Percentiles rank a stretch among this genome's conserved stretches.
phyloP scores from a whole-genome alignment of 2,888 invertebrate genomes.

The Vanessa cardui region DNA sequence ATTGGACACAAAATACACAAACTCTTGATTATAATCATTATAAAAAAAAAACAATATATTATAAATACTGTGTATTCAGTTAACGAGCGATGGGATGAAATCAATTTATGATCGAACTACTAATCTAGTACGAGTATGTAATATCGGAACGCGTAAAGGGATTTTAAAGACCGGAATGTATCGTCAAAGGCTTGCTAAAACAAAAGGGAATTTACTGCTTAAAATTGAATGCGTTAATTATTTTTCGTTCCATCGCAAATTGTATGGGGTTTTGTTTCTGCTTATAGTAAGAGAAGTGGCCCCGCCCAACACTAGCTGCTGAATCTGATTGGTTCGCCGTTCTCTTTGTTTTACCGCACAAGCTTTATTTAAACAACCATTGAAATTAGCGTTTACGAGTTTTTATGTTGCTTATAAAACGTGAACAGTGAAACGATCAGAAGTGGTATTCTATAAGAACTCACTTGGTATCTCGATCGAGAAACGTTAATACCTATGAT shows the following conservation, averaged over 20 bases:
- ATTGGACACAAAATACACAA: too few species aligned
- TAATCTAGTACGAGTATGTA: slow-evolving; percentile 12
- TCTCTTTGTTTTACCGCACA: slow-evolving; percentile 67
- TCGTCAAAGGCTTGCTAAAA: slow-evolving; percentile 37
- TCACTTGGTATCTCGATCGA: too few species aligned
- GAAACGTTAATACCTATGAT: too few species aligned
- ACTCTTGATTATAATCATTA: too few species aligned
- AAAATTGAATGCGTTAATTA: slow-evolving; percentile 66
- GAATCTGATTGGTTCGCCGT: slow-evolving; percentile 67
- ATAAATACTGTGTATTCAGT: background rate
- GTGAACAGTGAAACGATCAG: slow-evolving; percentile 28
- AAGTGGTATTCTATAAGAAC: background rate
- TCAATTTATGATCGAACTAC: background rate
- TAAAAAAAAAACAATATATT: background rate
- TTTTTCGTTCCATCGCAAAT: slow-evolving; percentile 68
- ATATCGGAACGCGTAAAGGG: slow-evolving; percentile 27
- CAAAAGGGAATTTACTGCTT: slow-evolving; percentile 44
- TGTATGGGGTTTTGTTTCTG: slow-evolving; percentile 67
- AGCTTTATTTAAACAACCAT: slow-evolving; percentile 64
- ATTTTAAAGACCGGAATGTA: slow-evolving; percentile 33
- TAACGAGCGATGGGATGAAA: background rate
- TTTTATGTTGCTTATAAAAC: slow-evolving; percentile 40
- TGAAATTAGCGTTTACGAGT: slow-evolving; percentile 49
- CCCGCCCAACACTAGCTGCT: slow-evolving; percentile 66
- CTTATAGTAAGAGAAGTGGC: slow-evolving; percentile 63